These are phyloP conservation scores for Limnephilus lunatus DNA, from an alignment of 2,888 invertebrate species.

Conservation along the genomic window DNA sequence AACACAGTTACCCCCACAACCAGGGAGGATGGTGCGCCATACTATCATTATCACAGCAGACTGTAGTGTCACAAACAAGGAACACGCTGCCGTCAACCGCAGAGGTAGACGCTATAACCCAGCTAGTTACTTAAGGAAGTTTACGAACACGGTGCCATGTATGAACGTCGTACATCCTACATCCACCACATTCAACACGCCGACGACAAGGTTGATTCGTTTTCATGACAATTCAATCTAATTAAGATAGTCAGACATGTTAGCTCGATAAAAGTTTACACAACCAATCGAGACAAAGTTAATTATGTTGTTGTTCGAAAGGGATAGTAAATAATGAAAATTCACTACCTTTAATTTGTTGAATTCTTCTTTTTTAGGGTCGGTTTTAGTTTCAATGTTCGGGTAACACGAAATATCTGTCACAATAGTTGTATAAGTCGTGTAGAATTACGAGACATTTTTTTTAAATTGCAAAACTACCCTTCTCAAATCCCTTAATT, in stretches of 20 bases:
- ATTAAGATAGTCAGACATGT: slow-evolving; percentile 25
- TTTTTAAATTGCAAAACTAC: background rate
- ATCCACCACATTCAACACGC: background rate
- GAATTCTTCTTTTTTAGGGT: background rate
- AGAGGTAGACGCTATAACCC: slow-evolving; percentile 24
- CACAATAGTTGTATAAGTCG: background rate
- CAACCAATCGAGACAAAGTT: background rate
- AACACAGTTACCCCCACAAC: background rate
- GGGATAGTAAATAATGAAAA: background rate
- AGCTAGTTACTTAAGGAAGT: slow-evolving; percentile 43
- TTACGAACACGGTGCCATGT: slow-evolving; percentile 15
- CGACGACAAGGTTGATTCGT: slow-evolving; percentile 42
- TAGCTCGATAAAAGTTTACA: background rate
- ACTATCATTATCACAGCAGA: slow-evolving; percentile 13
- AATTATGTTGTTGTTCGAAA: background rate
- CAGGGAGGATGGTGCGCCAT: background rate
- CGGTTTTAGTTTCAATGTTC: background rate
- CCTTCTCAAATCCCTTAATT: background rate
- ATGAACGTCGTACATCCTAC: slow-evolving; percentile 20
- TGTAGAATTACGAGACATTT: background rate
- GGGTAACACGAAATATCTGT: background rate
- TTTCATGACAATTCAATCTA: slow-evolving; percentile 41
- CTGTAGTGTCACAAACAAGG: slow-evolving; percentile 36
- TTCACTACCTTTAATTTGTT: background rate
- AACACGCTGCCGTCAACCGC: slow-evolving; percentile 15